Conservation (phyloP, 2,888 invertebrate genomes). For the Anoplius nigerrimus region DNA sequence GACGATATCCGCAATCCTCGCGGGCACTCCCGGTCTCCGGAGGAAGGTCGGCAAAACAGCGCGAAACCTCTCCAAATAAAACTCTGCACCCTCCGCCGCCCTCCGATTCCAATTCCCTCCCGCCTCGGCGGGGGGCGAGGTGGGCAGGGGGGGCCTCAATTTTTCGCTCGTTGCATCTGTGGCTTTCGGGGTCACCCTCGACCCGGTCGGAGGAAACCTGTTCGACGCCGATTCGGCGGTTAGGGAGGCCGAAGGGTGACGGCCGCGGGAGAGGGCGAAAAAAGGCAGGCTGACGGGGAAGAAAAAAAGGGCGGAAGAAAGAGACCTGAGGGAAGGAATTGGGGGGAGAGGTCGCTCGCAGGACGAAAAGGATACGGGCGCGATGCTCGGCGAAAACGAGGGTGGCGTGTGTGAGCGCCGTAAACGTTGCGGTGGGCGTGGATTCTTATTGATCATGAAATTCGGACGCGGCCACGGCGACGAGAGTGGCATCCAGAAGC, state of each 20-base stretch:
- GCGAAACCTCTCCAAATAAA: conserved; percentile 56
- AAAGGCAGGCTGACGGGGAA: conserved; percentile 12
- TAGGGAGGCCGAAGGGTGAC: conserved; percentile 40
- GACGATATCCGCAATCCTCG: conserved; percentile 37
- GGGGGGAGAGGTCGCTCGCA: too few relatives aligned
- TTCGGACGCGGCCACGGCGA: too few relatives aligned
- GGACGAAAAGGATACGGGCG: too few relatives aligned
- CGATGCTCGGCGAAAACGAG: too few relatives aligned
- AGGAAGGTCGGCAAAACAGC: conserved; percentile 36
- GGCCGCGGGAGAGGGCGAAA: conserved; percentile 16
- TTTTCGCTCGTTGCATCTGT: conserved; percentile 66
- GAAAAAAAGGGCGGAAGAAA: conserved; percentile 17
- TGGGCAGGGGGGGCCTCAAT: conserved; percentile 51
- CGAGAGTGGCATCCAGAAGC: too few relatives aligned
- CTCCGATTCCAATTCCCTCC: too few relatives aligned
- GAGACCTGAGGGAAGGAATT: neutral
- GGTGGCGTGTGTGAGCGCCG: too few relatives aligned
- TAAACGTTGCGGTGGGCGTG: too few relatives aligned
- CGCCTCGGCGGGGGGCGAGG: neutral
- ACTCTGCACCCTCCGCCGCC: conserved; percentile 27
- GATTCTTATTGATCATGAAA: too few relatives aligned
- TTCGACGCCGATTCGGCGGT: conserved; percentile 37
- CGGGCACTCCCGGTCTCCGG: conserved; percentile 34
- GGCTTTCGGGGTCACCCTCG: conserved; percentile 44
- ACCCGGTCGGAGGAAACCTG: conserved; percentile 37